Evolutionary conservation across 2,113 vertebrate species (phyloP), one percentile per base, ranked within the genome.

Genomic region (Gulo gulo): DNA sequence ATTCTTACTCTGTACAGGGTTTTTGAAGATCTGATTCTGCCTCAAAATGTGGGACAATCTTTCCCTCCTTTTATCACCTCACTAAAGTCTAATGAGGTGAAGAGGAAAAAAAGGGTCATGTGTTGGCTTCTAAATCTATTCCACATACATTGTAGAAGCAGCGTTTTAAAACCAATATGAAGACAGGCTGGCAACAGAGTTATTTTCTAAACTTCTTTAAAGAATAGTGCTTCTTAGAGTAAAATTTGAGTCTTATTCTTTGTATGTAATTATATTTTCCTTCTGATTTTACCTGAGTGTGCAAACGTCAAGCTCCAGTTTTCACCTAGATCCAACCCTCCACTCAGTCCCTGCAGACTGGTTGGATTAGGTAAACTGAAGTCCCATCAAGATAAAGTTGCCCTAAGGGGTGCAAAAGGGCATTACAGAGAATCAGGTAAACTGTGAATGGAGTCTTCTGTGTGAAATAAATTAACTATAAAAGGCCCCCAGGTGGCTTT

Each of bases 401-500:
- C 94, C 94, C 71, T n/a, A 15, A 78, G 23, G 69, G 80, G 55
- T 36, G 63, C 1, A 11, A 88, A 87, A 78, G 14, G 29, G 57
- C 74, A 61, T 69, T 85, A 74, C 76, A 81, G 84, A 94, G 71
- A 95, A 97, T 61, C 81, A 84, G 71, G 94, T 92, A 96, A 71
- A 6, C 71, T 34, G 26, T 92, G 83, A 97, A 96, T 85, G 36
- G 71, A 95, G 52, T 88, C 83, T 84, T 96, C 80, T 94, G 71
- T 97, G 95, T 83, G 71, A 86, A 96, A 59, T 89, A 87, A 98
- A 97, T 95, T 85, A 97, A 96, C 73, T 94, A 86, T 50, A 73
- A 94, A 97, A 93, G 61, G 78, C 86, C 94, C 96, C 96, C 84
- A 84, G 95, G 93, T 94, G 91, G 61, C n/a, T 97, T 97, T 95